A percentile compares a stretch with the other conserved stretches of the same genome.
phyloP scores from a whole-genome alignment of 2,888 invertebrate genomes.

The Antitype chi region DNA sequence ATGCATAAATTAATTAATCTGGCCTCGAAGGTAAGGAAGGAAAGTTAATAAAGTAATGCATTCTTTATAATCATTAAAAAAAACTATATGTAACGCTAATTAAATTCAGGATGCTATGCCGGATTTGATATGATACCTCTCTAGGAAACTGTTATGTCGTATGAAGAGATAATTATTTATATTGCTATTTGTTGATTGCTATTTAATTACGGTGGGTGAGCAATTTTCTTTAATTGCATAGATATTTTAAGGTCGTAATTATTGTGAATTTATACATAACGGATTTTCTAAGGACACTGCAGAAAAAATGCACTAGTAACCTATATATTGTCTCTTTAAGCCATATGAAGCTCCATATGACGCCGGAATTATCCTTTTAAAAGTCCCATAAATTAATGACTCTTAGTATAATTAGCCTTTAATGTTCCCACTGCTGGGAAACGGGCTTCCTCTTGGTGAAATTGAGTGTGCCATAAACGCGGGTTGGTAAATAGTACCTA shows the following conservation, averaged over 20 bases:
- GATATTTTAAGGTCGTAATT: conserved; percentile 3
- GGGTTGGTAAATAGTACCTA: too few relatives aligned
- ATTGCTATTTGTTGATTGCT: conserved; percentile 9
- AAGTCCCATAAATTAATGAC: not conserved
- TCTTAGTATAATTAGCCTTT: too few relatives aligned
- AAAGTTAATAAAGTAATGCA: conserved; percentile 42
- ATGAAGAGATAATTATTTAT: conserved; percentile 23
- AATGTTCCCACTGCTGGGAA: too few relatives aligned
- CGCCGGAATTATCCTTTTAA: not conserved
- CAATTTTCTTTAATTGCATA: conserved; percentile 21
- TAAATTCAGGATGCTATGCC: conserved; percentile 60
- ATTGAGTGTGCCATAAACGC: too few relatives aligned
- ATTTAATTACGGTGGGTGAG: conserved; percentile 24
- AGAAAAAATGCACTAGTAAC: not conserved
- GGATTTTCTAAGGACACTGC: not conserved
- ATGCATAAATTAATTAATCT: conserved; percentile 44
- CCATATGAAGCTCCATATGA: too few relatives aligned
- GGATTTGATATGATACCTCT: conserved; percentile 63
- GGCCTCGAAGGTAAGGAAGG: conserved; percentile 58
- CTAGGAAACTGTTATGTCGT: conserved; percentile 64
- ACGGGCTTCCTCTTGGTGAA: too few relatives aligned
- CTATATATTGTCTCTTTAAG: not conserved
- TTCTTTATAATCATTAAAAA: conserved; percentile 45
- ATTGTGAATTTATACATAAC: not conserved
- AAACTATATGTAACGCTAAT: conserved; percentile 39